Percentiles rank a stretch among this genome's conserved stretches.
phyloP scores from a whole-genome alignment of 2,888 invertebrate species.

The Operophtera brumata region DNA sequence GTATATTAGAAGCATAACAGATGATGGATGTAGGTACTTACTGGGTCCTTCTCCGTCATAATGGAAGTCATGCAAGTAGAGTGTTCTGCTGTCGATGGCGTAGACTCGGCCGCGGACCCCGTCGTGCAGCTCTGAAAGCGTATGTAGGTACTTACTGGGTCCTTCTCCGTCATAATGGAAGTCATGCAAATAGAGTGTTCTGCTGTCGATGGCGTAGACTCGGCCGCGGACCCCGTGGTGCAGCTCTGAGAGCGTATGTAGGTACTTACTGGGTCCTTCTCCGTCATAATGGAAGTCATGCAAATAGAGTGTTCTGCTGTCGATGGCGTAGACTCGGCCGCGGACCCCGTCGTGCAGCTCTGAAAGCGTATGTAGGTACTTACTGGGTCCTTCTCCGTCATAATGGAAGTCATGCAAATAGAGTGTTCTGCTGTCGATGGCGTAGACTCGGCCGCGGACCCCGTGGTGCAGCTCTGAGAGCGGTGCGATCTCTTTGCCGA shows the following conservation, averaged over 20 bases:
- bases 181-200: conserved; percentile 92
- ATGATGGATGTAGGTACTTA: too few relatives aligned
- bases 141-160: conserved; percentile 87
- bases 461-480: conserved; percentile 90
- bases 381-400: conserved; percentile 95
- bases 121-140: conserved; percentile 89
- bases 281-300: conserved; percentile 95
- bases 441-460: conserved; percentile 92
- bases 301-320: conserved; percentile 91
- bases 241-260: conserved; percentile 86
- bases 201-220: conserved; percentile 92
- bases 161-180: conserved; percentile 96
- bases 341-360: conserved; percentile 91
- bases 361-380: conserved; percentile 81
- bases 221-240: conserved; percentile 93
- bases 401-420: conserved; percentile 94
- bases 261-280: conserved; percentile 88
- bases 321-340: conserved; percentile 93
- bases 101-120: conserved; percentile 92
- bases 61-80: conserved; percentile 92
- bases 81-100: conserved; percentile 92
- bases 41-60: conserved; percentile 96
- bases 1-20: too few relatives aligned
- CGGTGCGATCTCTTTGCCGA: conserved; percentile 88
- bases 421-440: conserved; percentile 92